Percentiles rank a stretch among this genome's conserved stretches.
Conservation (phyloP, 2,888 invertebrate species). For the Beris morrisii region DNA sequence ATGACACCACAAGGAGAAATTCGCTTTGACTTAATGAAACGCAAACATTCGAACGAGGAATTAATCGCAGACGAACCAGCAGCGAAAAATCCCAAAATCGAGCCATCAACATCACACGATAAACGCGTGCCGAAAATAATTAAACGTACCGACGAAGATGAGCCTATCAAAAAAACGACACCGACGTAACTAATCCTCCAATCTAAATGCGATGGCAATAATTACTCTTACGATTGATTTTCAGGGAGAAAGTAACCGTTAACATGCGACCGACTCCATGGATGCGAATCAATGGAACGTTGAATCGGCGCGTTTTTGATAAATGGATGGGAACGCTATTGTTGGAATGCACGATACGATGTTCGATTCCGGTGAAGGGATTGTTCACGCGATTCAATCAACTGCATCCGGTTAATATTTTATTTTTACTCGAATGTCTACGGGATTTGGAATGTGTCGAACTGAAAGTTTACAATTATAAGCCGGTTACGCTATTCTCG, state of each 20-base stretch:
- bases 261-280: slow-evolving; percentile 63
- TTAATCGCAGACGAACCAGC: slow-evolving; percentile 32
- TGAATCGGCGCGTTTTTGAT: slow-evolving; percentile 69
- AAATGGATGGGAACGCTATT: slow-evolving; percentile 70
- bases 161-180: neutral
- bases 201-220: neutral
- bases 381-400: slow-evolving; percentile 65
- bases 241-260: slow-evolving; percentile 45
- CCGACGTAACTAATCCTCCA: slow-evolving; percentile 4
- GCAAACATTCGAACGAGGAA: slow-evolving; percentile 31
- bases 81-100: slow-evolving; percentile 32
- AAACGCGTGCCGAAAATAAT: slow-evolving; percentile 43
- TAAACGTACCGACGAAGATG: slow-evolving; percentile 35
- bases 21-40: neutral
- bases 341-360: slow-evolving; percentile 65
- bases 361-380: slow-evolving; percentile 60
- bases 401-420: slow-evolving; percentile 63
- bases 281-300: slow-evolving; percentile 72
- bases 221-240: slow-evolving; percentile 5
- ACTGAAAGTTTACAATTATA: slow-evolving; percentile 50
- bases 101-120: slow-evolving; percentile 18
- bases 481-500: slow-evolving; percentile 57
- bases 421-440: slow-evolving; percentile 59
- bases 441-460: slow-evolving; percentile 61
- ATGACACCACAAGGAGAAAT: slow-evolving; percentile 13